phyloP scores from a whole-genome alignment of 2,888 invertebrate species.

The Drosophila fulvimacula region DNA sequence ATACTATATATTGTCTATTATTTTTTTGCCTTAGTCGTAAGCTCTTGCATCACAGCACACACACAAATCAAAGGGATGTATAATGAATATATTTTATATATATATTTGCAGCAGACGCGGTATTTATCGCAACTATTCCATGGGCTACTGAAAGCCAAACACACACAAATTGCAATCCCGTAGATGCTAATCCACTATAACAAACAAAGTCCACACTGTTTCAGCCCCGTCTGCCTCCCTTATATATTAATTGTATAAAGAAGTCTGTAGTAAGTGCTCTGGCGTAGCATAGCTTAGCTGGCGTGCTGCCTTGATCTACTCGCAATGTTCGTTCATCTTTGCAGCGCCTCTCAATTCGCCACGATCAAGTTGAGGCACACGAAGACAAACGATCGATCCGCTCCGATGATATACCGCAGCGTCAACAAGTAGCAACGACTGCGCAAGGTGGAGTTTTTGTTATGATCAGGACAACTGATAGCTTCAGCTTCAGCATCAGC shows the following conservation, averaged over 20 bases:
- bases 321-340: slow-evolving; percentile 59
- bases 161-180: slow-evolving; percentile 13
- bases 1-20: slow-evolving; percentile 8
- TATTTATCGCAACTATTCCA: slow-evolving; percentile 81
- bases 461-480: slow-evolving; percentile 48
- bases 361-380: slow-evolving; percentile 95
- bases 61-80: slow-evolving; percentile 14
- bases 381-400: slow-evolving; percentile 93
- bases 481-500: slow-evolving; percentile 37
- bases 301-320: slow-evolving; percentile 19
- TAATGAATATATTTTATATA: slow-evolving; percentile 45
- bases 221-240: background rate
- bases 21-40: slow-evolving; percentile 38
- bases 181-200: slow-evolving; percentile 20
- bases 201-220: background rate
- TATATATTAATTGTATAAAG: slow-evolving; percentile 9
- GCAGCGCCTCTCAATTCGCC: slow-evolving; percentile 94
- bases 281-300: slow-evolving; percentile 6
- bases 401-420: slow-evolving; percentile 88
- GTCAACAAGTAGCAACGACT: slow-evolving; percentile 80
- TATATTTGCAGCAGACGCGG: slow-evolving; percentile 82
- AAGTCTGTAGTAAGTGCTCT: slow-evolving; percentile 27
- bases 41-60: slow-evolving; percentile 28
- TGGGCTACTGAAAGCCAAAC: slow-evolving; percentile 73
- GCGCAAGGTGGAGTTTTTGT: slow-evolving; percentile 73